These are phyloP conservation scores for Meiosimyza decipiens DNA, from an alignment of 2,888 invertebrate genomes.

Conservation along the genomic window DNA sequence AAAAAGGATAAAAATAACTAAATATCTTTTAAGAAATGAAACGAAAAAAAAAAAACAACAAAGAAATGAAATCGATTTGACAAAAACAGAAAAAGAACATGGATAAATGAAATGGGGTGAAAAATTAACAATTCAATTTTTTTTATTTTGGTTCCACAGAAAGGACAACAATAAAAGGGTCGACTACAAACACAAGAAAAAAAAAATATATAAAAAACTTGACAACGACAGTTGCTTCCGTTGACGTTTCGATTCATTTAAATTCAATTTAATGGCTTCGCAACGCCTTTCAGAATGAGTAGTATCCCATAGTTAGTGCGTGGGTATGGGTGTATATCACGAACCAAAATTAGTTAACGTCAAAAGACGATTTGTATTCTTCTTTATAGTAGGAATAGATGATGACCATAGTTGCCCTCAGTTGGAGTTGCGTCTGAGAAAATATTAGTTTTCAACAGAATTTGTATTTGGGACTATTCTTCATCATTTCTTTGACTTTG, in stretches of 20 bases:
- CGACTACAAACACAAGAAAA: background rate
- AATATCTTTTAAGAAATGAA: background rate
- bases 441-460: no score
- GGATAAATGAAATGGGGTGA: background rate
- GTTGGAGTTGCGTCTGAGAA: no score
- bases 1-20: background rate
- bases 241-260: conserved; percentile 4
- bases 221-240: conserved; percentile 6
- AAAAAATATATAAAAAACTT: background rate
- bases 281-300: background rate
- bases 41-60: background rate
- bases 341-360: no score
- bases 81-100: background rate
- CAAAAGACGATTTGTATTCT: no score
- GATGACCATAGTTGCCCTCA: no score
- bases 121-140: conserved; percentile 11
- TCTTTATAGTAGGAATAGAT: no score
- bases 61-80: background rate
- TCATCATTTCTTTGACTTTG: no score
- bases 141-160: background rate
- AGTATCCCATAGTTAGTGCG: background rate
- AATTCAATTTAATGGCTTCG: conserved; percentile 10
- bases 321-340: no score
- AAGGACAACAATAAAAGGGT: background rate
- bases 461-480: no score